phyloP scores from a whole-genome alignment of 2,113 vertebrate species.

The Arothron firmamentum region DNA sequence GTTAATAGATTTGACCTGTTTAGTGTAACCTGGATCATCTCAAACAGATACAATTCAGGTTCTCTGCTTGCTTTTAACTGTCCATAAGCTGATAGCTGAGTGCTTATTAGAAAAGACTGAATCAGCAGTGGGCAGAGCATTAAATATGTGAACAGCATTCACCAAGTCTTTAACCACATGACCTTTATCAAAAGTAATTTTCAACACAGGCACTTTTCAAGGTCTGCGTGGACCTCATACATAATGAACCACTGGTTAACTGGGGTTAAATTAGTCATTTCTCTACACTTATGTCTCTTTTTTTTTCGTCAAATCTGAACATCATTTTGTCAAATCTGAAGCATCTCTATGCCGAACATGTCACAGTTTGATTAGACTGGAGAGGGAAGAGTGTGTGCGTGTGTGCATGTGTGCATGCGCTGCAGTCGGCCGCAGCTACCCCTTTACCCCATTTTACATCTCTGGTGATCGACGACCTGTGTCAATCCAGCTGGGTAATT shows the following conservation, averaged over 20 bases:
- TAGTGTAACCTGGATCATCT: too few relatives aligned
- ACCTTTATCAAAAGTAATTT: constrained; percentile 68
- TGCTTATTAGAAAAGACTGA: not conserved
- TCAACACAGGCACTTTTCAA: constrained; percentile 49
- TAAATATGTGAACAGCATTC: constrained; percentile 22
- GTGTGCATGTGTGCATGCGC: too few relatives aligned
- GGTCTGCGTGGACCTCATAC: constrained; percentile 34
- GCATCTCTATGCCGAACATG: not conserved
- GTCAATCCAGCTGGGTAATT: constrained; percentile 60
- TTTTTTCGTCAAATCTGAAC: constrained; percentile 10
- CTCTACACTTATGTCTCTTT: constrained; percentile 8
- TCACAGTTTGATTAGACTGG: constrained; percentile 1
- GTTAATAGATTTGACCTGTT: too few relatives aligned
- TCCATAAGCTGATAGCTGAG: constrained; percentile 1
- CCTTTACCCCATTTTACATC: constrained; percentile 51
- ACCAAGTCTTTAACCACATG: constrained; percentile 56
- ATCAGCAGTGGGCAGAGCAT: constrained; percentile 22
- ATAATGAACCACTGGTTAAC: constrained; percentile 41
- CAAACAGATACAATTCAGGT: not conserved
- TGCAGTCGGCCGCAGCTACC: constrained; percentile 29
- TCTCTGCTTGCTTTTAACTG: not conserved
- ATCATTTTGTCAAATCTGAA: constrained; percentile 6
- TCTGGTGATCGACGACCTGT: constrained; percentile 48
- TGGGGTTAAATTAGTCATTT: constrained; percentile 27
- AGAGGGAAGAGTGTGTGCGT: too few relatives aligned